Base-by-base conservation (phyloP, 2,113 vertebrate genomes). In the Tachysurus vachellii region DNA sequence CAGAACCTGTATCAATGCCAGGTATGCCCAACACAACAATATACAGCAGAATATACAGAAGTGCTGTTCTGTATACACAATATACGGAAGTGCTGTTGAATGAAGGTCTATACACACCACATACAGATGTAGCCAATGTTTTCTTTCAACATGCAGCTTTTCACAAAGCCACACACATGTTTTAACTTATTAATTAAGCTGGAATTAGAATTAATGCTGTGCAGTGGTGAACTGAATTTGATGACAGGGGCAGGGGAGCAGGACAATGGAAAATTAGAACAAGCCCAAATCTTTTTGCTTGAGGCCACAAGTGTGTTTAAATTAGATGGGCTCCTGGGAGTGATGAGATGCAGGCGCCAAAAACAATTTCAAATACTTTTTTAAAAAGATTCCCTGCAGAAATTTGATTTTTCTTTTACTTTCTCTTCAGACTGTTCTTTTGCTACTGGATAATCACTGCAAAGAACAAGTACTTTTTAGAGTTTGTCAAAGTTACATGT, bases 281-380 rank as follows among this genome's bases (percentile, higher is more conserved):
- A 82, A 80, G 31, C 77, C 36, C 59, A 83, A 44, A 47, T n/a
- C 87, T 82, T 56, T 81, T 80, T 79, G 87, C 87, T 88, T 71
- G 64, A 89, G 87, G 76, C 42, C 68, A 47, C 31, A 44, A 53
- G 56, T 75, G 84, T 90, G 47, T 91, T 91, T 91, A 90, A 92
- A 92, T 92, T 92, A 88, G 71, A 42, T 86, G 53, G 53, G 64
- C 87, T 82, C 75, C 47, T 73, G 59, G 61, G 88, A 90, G 8
- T 7, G 68, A 87, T 36, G 83, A 71, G 84, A 86, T 61, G 50
- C 16, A 82, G 89, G 83, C 31, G 13, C 79, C 70, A 53, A 89
- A 88, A 73, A 68, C 62, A 80, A 84, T 84, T 89, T 77, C 56
- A 88, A 89, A 85, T 71, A 86, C 77, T 53, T 85, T 86, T 83